Percentiles rank a stretch among this genome's conserved stretches.
Evolutionary conservation across 2,113 vertebrate genomes (phyloP).

Genomic region (Notothenia rossii): DNA sequence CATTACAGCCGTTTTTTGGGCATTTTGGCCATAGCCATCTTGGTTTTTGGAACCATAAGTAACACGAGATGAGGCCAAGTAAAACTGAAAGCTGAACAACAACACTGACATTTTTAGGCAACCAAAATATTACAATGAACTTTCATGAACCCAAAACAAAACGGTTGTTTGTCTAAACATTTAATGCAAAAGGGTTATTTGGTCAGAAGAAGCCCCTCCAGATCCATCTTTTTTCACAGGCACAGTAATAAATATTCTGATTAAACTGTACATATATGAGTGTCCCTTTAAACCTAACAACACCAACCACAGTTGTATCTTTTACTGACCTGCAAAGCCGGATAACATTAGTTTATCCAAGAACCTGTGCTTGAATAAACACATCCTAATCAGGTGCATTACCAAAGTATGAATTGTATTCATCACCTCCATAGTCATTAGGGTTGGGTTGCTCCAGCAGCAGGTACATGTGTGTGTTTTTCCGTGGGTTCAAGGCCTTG

Average conservation of each 20-base stretch:
- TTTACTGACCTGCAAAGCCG: background rate
- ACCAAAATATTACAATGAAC: no score
- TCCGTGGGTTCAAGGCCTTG: slow-evolving; percentile 42
- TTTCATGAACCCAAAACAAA: no score
- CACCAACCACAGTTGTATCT: background rate
- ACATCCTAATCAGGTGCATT: background rate
- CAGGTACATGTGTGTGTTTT: slow-evolving; percentile 50
- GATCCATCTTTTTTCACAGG: background rate
- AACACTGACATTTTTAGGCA: no score
- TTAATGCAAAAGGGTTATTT: background rate
- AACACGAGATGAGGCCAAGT: no score
- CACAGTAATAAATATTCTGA: background rate
- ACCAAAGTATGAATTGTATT: slow-evolving; percentile 1
- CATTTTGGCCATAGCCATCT: no score
- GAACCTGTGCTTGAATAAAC: slow-evolving; percentile 22
- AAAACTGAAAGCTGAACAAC: no score
- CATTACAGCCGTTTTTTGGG: no score
- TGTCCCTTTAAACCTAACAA: background rate
- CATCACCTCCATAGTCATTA: slow-evolving; percentile 31
- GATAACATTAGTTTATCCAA: background rate
- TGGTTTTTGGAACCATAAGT: no score
- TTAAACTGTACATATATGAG: background rate
- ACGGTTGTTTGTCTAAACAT: no score
- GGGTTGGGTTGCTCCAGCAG: slow-evolving; percentile 13
- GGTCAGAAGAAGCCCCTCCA: background rate